Conservation (phyloP, 1,140 invertebrate species). For the Geopemphigus sp. region DNA sequence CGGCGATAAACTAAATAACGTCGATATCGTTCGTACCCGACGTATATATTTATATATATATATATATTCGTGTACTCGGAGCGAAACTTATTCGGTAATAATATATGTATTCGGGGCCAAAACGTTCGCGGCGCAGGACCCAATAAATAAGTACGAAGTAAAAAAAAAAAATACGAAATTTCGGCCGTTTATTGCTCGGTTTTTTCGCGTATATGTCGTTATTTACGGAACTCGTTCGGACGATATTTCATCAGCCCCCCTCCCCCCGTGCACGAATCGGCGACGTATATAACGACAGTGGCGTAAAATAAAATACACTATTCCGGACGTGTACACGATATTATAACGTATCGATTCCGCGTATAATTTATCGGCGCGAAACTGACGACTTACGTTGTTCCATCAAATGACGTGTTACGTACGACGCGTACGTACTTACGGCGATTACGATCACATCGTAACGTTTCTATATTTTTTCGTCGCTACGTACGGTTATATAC, state of each 20-base stretch:
- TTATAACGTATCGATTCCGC: conserved; percentile 8
- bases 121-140: neutral
- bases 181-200: too few relatives aligned
- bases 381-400: conserved; percentile 1
- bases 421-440: neutral
- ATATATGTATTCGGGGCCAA: neutral
- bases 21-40: neutral
- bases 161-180: neutral
- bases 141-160: neutral
- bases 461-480: too few relatives aligned
- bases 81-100: neutral
- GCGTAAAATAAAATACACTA: neutral
- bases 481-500: neutral
- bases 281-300: neutral
- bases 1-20: neutral
- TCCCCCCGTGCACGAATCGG: too few relatives aligned
- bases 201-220: neutral
- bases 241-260: neutral
- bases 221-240: neutral
- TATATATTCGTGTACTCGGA: too few relatives aligned
- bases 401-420: conserved; percentile 2
- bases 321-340: neutral
- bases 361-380: conserved; percentile 26
- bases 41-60: too few relatives aligned
- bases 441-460: too few relatives aligned